Evolutionary conservation across 2,113 vertebrate genomes (phyloP).

Genomic region (Perca schrenkii): DNA sequence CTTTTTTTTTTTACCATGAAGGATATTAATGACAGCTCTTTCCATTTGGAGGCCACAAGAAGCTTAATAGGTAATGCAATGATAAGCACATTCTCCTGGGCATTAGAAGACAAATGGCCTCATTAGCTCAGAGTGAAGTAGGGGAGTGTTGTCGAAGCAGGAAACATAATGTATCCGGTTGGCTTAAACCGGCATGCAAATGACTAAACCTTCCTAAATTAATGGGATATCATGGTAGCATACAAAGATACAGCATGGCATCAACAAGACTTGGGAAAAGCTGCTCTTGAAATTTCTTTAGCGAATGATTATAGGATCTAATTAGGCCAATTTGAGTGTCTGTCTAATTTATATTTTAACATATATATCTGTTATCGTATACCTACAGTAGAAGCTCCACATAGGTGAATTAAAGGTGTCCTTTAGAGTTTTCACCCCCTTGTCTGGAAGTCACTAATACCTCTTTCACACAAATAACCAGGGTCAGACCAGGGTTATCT

Average conservation of each 20-base stretch:
- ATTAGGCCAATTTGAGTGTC: conserved; percentile 41
- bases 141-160: conserved; percentile 58
- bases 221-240: conserved; percentile 53
- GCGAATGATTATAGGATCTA: conserved; percentile 22
- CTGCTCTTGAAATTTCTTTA: conserved; percentile 50
- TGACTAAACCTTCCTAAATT: conserved; percentile 58
- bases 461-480: too few relatives aligned
- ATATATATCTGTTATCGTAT: neutral
- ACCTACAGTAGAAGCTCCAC: neutral
- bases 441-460: conserved; percentile 6
- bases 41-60: conserved; percentile 50
- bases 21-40: conserved; percentile 73
- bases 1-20: conserved; percentile 30
- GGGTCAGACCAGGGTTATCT: too few relatives aligned
- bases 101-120: conserved; percentile 77
- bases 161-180: conserved; percentile 74
- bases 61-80: conserved; percentile 69
- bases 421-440: neutral
- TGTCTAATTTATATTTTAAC: conserved; percentile 1
- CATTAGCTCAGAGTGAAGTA: conserved; percentile 73
- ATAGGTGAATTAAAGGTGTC: conserved; percentile 2
- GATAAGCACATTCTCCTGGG: conserved; percentile 71
- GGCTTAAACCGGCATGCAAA: conserved; percentile 63
- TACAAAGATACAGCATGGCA: conserved; percentile 45
- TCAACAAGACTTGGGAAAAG: conserved; percentile 32